phyloP scores from a whole-genome alignment of 2,113 vertebrate genomes.

The Ariopsis seemanni region DNA sequence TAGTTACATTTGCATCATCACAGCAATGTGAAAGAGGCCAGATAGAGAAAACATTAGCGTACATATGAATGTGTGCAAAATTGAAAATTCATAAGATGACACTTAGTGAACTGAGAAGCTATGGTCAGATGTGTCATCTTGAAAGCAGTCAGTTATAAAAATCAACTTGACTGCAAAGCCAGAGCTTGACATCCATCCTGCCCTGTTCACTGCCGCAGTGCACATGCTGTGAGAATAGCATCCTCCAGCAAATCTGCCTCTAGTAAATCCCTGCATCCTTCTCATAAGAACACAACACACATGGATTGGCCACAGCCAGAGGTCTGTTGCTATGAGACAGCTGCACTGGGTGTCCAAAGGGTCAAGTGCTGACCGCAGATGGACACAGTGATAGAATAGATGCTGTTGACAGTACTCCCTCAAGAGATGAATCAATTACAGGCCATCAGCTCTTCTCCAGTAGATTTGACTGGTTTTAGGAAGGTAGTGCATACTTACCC shows the following conservation, averaged over 20 bases:
- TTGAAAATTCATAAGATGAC: slow-evolving; percentile 23
- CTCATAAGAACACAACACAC: slow-evolving; percentile 20
- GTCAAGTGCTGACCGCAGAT: slow-evolving; percentile 11
- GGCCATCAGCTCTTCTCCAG: slow-evolving; percentile 32
- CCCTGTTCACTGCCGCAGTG: slow-evolving; percentile 45
- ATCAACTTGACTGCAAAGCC: slow-evolving; percentile 36
- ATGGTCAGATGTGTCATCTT: slow-evolving; percentile 17
- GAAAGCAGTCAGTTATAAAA: slow-evolving; percentile 17
- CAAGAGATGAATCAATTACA: slow-evolving; percentile 39
- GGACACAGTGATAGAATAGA: not conserved
- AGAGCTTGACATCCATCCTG: slow-evolving; percentile 32
- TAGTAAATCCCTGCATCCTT: slow-evolving; percentile 35
- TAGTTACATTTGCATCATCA: not conserved
- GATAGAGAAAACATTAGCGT: not conserved
- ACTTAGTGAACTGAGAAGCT: slow-evolving; percentile 30
- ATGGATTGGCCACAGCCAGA: slow-evolving; percentile 34
- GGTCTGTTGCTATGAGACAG: slow-evolving; percentile 45
- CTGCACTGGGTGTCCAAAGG: slow-evolving; percentile 18
- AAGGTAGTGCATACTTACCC: slow-evolving; percentile 24
- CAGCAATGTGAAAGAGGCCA: slow-evolving; percentile 1
- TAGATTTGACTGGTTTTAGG: slow-evolving; percentile 23
- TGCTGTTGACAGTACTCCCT: not conserved
- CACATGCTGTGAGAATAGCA: slow-evolving; percentile 33
- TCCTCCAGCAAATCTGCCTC: slow-evolving; percentile 10
- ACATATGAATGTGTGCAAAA: slow-evolving; percentile 28